These are phyloP conservation scores for Antidorcas marsupialis DNA, from an alignment of 2,113 vertebrate genomes.

Conservation along the genomic window DNA sequence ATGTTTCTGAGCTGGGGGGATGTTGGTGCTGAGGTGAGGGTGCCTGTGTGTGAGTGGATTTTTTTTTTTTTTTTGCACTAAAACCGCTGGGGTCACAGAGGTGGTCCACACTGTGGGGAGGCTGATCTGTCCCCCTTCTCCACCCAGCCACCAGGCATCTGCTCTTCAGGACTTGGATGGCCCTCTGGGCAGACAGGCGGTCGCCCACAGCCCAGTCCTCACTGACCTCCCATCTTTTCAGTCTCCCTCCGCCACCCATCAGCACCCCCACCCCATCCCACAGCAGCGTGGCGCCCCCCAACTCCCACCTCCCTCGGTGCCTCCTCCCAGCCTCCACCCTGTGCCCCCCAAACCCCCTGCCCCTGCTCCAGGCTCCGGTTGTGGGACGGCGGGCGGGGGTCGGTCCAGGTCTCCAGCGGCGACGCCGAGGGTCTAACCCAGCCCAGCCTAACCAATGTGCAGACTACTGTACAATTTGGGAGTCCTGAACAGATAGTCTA, in stretches of 20 bases:
- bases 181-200: background rate
- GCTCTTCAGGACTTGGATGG: background rate
- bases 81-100: background rate
- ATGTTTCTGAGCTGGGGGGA: background rate
- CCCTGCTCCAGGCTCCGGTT: conserved; percentile 39
- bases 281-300: background rate
- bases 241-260: background rate
- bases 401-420: conserved; percentile 31
- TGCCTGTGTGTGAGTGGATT: background rate
- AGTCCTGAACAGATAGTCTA: conserved; percentile 99
- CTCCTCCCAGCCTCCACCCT: conserved; percentile 11
- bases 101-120: background rate
- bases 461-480: conserved; percentile 99
- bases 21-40: background rate
- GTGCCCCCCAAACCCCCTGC: background rate
- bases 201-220: background rate
- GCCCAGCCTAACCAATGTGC: conserved; percentile 99
- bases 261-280: background rate
- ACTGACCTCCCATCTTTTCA: background rate
- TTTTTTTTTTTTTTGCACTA: background rate
- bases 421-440: conserved; percentile 83
- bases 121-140: background rate
- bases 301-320: background rate
- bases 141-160: background rate
- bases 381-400: conserved; percentile 44